Evolutionary conservation across 1,140 invertebrate genomes (phyloP).

Genomic region (Drosophila burlai): DNA sequence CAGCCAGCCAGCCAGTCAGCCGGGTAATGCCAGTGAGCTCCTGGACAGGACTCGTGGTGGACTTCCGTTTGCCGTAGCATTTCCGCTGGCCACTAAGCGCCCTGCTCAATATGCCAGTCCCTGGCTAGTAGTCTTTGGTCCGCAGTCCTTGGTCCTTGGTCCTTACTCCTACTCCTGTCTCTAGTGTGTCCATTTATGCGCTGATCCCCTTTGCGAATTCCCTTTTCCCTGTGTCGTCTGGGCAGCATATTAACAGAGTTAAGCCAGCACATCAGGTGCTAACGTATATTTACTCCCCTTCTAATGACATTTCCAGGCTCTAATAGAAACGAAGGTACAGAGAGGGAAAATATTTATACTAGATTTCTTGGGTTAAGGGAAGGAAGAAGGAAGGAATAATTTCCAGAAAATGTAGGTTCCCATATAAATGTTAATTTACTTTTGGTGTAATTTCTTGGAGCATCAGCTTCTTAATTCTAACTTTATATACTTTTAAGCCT

Average conservation of each 20-base stretch:
- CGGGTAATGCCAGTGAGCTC: conserved; percentile 3
- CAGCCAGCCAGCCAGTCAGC: background rate
- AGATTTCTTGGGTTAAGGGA: too few relatives aligned
- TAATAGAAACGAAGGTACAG: conserved; percentile 31
- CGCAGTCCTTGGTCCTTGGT: background rate
- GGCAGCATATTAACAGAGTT: conserved; percentile 54
- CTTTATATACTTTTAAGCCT: too few relatives aligned
- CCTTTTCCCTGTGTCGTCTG: conserved; percentile 33
- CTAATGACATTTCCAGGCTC: conserved; percentile 44
- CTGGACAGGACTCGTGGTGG: conserved; percentile 52
- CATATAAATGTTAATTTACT: rapidly evolving
- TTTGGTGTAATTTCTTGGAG: background rate
- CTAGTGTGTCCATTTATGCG: conserved; percentile 50
- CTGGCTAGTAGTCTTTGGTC: background rate
- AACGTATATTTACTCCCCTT: conserved; percentile 27
- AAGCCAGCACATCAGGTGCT: conserved; percentile 36
- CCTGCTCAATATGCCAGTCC: conserved; percentile 27
- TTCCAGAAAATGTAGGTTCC: background rate
- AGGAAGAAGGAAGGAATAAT: background rate
- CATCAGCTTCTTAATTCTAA: too few relatives aligned
- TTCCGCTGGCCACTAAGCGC: conserved; percentile 54
- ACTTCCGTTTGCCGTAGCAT: conserved; percentile 56
- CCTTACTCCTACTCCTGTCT: background rate
- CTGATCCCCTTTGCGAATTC: conserved; percentile 50
- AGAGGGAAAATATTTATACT: background rate